phyloP scores from a whole-genome alignment of 2,113 vertebrate genomes.

The Syngnathus typhle region DNA sequence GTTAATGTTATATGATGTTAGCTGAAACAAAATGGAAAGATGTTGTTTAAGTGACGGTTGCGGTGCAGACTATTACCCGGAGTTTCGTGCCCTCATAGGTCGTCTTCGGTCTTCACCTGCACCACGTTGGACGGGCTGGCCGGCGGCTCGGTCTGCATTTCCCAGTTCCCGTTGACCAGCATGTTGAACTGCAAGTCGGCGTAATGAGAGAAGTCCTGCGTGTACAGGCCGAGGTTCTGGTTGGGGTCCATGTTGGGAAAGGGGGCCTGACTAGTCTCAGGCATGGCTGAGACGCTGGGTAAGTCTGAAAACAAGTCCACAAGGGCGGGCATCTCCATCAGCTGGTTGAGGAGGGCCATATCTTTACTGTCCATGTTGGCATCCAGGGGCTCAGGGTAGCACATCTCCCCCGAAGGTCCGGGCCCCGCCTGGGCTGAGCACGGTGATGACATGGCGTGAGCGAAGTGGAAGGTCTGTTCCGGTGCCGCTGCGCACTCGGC shows the following conservation, averaged over 20 bases:
- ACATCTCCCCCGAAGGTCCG: conserved; percentile 15
- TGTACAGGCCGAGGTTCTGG: conserved; percentile 18
- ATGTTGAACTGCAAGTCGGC: conserved; percentile 64
- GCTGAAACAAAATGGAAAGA: neutral
- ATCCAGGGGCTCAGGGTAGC: conserved; percentile 34
- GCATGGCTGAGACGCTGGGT: neutral
- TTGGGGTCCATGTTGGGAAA: conserved; percentile 33
- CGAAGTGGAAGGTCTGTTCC: conserved; percentile 42
- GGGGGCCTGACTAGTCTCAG: conserved; percentile 15
- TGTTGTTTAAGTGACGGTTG: neutral
- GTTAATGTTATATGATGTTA: neutral
- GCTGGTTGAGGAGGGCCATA: conserved; percentile 4
- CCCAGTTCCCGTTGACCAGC: conserved; percentile 58
- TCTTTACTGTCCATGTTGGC: conserved; percentile 22
- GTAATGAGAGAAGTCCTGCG: conserved; percentile 54
- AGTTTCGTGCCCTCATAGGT: conserved; percentile 39
- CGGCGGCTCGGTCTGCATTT: conserved; percentile 24
- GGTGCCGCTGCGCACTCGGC: conserved; percentile 31
- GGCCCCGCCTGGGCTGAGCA: conserved; percentile 6
- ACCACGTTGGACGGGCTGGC: conserved; percentile 24
- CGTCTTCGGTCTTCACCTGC: conserved; percentile 66
- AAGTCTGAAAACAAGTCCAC: conserved; percentile 16
- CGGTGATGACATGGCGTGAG: neutral
- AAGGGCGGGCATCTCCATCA: conserved; percentile 34
- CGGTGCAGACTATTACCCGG: neutral